phyloP scores from a whole-genome alignment of 2,888 invertebrate species.

The Epinotia ramella region DNA sequence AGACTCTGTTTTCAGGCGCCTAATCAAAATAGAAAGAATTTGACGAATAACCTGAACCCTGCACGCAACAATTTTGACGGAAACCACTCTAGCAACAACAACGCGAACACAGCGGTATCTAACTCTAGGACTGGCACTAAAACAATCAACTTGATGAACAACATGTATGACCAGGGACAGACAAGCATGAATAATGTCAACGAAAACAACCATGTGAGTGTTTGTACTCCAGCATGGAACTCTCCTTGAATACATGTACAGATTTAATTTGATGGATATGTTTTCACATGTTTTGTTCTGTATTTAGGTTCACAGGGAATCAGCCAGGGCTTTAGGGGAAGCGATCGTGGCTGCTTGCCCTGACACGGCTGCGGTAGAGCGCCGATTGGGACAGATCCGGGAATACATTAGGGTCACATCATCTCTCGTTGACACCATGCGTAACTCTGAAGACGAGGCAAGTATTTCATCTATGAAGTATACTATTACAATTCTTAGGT shows the following conservation, averaged over 20 bases:
- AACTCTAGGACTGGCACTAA: slow-evolving; percentile 73
- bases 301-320: slow-evolving; percentile 73
- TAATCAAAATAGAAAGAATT: slow-evolving; percentile 78
- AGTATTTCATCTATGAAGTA: slow-evolving; percentile 40
- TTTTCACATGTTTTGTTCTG: neutral
- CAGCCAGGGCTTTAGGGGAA: slow-evolving; percentile 76
- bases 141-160: slow-evolving; percentile 79
- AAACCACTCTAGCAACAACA: slow-evolving; percentile 72
- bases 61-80: slow-evolving; percentile 77
- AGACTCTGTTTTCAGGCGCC: slow-evolving; percentile 63
- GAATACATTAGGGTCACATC: slow-evolving; percentile 90
- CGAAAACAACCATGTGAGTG: slow-evolving; percentile 75
- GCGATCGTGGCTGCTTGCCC: slow-evolving; percentile 83
- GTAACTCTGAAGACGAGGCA: slow-evolving; percentile 89
- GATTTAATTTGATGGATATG: neutral
- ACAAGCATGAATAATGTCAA: slow-evolving; percentile 75
- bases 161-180: slow-evolving; percentile 80
- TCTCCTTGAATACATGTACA: neutral
- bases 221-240: neutral
- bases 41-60: slow-evolving; percentile 77
- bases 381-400: slow-evolving; percentile 88
- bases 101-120: slow-evolving; percentile 65
- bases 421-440: slow-evolving; percentile 88
- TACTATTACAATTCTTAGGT: neutral
- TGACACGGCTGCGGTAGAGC: slow-evolving; percentile 88